Base-by-base conservation (phyloP, 2,888 invertebrate genomes). In the Cerastis leucographa region DNA sequence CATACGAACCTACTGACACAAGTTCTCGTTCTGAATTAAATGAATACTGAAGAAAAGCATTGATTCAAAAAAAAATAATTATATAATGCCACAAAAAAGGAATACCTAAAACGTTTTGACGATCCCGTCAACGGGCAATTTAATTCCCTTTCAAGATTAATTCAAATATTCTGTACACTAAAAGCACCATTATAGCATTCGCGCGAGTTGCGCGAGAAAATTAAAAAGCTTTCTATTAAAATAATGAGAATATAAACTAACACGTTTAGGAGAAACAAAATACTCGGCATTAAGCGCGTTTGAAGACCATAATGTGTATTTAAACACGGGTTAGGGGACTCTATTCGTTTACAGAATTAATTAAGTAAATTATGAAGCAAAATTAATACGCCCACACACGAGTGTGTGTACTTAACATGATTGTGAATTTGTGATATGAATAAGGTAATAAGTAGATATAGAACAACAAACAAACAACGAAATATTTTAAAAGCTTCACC, bases 271-370 rank as follows among this genome's bases (percentile, higher is more conserved):
- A 77, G 71, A 54, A 72, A 69, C 76, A 75, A 73, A 79, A 87
- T 74, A 74, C 71, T 76, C 71, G 65, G 72, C 69, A 78, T 80
- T 51, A 74, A 59, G 44, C 46, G 66, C 71, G 71, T 68, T 76
- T 87, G 64, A 71, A 77, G 72, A 74, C 68, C 66, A 56, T 81
- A 81, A 83, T 75, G 79, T 78, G 70, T 62, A 71, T 74, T 84
- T 76, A 76, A 75, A 80, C 75, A 67, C 12, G 79, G 64, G 46
- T 66, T 74, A 54, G 62, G n/a, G 65, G 56, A 74, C 67, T 72
- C 54, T 59, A 74, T 69, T 72, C n/a, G n/a, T 74, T 81, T 67
- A 46, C 54, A 35, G 42, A 65, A 66, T 74, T 83, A 71, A 76
- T 78, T 74, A 67, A 68, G 54, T 42, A 59, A 59, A 71, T 82